A percentile compares a stretch with the other conserved stretches of the same genome.
Conservation (phyloP, 1,140 invertebrate genomes). For the Tetragnatha versicolor region DNA sequence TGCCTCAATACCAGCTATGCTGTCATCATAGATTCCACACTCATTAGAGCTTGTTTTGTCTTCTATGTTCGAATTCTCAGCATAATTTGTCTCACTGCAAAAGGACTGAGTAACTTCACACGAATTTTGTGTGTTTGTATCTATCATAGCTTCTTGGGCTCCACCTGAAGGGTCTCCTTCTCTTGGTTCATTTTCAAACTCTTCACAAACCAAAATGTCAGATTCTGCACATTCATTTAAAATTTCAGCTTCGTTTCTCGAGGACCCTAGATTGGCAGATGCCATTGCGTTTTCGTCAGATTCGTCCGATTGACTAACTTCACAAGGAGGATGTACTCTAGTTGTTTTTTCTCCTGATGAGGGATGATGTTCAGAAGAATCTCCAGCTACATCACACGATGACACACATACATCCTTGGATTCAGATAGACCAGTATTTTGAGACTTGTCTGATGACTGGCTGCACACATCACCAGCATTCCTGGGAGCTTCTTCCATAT, state of each 20-base stretch:
- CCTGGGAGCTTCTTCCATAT: not conserved
- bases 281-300: not conserved
- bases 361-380: not conserved
- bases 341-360: not conserved
- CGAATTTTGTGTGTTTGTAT: not conserved
- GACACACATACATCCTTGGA: constrained; percentile 19
- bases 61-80: not conserved
- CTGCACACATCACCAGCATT: not conserved
- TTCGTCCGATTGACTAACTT: constrained; percentile 29
- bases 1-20: not conserved
- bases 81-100: not conserved
- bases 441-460: constrained; percentile 31
- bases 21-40: not conserved
- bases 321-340: not conserved
- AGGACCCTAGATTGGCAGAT: not conserved
- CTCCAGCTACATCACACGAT: constrained; percentile 1
- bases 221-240: constrained; percentile 19
- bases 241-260: not conserved
- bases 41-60: constrained; percentile 2
- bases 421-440: not conserved
- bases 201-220: not conserved
- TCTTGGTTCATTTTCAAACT: not conserved
- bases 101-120: constrained; percentile 41
- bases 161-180: not conserved
- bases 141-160: not conserved